Evolutionary conservation across 1,140 invertebrate genomes (phyloP).

Genomic region (Acromyrmex heyeri): DNA sequence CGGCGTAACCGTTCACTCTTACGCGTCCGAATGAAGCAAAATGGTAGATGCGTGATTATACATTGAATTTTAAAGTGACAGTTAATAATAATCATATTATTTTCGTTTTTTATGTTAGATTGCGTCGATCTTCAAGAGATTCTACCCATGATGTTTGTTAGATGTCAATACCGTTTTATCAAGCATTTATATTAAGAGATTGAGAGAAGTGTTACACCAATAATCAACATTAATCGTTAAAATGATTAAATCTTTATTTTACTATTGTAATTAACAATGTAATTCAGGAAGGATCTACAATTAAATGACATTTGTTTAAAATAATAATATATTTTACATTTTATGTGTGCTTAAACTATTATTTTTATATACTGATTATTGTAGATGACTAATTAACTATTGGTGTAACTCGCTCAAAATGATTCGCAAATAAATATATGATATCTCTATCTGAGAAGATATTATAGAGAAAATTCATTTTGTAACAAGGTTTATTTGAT

Average conservation of each 20-base stretch:
- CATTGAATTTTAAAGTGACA: not conserved
- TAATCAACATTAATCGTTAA: not conserved
- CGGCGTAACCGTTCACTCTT: slow-evolving; percentile 27
- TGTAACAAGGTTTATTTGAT: slow-evolving; percentile 34
- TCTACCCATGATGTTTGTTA: slow-evolving; percentile 3
- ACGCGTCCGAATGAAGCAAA: slow-evolving; percentile 23
- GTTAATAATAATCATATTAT: slow-evolving; percentile 13
- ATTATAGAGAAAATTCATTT: slow-evolving; percentile 18
- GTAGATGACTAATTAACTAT: slow-evolving; percentile 1
- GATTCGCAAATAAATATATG: slow-evolving; percentile 9
- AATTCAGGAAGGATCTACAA: not conserved
- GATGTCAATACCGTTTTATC: slow-evolving; percentile 8
- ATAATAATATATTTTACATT: slow-evolving; percentile 16
- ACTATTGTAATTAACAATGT: slow-evolving; percentile 6
- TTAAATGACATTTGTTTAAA: not conserved
- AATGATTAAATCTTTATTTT: not conserved
- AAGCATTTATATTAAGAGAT: slow-evolving; percentile 12
- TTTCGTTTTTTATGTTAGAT: slow-evolving; percentile 39
- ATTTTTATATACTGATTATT: not conserved
- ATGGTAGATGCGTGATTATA: slow-evolving; percentile 27
- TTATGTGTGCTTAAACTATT: not conserved
- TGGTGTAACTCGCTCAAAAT: slow-evolving; percentile 33
- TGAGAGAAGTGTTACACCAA: slow-evolving; percentile 32
- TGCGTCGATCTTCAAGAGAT: slow-evolving; percentile 51
- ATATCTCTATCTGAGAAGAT: slow-evolving; percentile 8